Evolutionary conservation across 1,140 invertebrate species (phyloP).

Genomic region (Chionoecetes opilio): DNA sequence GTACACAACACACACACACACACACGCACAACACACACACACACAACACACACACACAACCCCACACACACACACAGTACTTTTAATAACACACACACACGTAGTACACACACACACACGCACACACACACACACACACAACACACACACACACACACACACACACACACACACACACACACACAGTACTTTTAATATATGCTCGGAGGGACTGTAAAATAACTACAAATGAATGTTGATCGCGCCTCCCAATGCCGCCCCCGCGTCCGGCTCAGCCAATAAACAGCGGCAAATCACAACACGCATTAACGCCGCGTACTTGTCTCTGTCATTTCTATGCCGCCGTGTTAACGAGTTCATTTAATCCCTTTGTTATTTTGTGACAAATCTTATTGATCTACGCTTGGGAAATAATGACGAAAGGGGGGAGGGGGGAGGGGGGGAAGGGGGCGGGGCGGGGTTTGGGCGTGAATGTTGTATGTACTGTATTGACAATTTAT

Average conservation of each 20-base stretch:
- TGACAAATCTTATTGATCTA: constrained; percentile 6
- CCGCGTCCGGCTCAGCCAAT: neutral
- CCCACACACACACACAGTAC: no score
- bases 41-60: no score
- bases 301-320: neutral
- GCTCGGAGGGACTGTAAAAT: neutral
- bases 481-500: neutral
- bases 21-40: neutral
- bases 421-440: neutral
- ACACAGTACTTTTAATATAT: neutral
- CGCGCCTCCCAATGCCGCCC: neutral
- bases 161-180: neutral
- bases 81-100: no score
- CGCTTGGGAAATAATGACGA: neutral
- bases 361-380: constrained; percentile 10
- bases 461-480: neutral
- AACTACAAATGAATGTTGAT: neutral
- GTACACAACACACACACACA: neutral
- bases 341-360: constrained; percentile 18
- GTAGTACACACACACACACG: no score
- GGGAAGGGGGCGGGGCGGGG: no score
- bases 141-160: neutral
- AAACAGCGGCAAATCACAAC: neutral
- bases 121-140: no score
- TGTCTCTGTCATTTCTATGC: neutral